phyloP scores from a whole-genome alignment of 2,888 invertebrate species.

The Philereme vetulata region DNA sequence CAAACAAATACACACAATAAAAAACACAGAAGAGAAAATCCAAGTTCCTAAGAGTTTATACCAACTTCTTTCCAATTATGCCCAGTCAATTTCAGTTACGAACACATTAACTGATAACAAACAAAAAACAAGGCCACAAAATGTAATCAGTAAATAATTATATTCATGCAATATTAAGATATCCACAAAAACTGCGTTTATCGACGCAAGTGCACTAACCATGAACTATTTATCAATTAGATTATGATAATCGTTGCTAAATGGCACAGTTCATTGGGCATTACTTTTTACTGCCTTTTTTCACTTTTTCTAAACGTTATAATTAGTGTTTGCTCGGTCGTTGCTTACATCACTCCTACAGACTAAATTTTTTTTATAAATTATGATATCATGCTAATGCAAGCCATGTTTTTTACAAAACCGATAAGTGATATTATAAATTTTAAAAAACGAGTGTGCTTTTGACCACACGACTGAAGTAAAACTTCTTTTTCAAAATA shows the following conservation, averaged over 20 bases:
- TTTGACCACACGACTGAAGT: too few relatives aligned
- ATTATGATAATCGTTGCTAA: conserved; percentile 30
- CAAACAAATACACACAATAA: too few relatives aligned
- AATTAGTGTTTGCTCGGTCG: neutral
- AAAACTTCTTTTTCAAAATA: too few relatives aligned
- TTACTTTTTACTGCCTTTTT: conserved; percentile 2
- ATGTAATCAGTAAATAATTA: conserved; percentile 18
- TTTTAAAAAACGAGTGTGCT: too few relatives aligned
- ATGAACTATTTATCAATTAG: conserved; percentile 35
- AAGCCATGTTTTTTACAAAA: too few relatives aligned
- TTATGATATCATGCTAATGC: too few relatives aligned
- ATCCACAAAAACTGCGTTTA: conserved; percentile 27
- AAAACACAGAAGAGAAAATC: too few relatives aligned
- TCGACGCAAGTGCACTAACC: conserved; percentile 22
- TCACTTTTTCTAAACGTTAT: neutral
- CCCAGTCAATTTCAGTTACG: neutral
- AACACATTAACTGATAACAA: conserved; percentile 35
- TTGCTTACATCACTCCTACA: too few relatives aligned
- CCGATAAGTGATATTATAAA: too few relatives aligned
- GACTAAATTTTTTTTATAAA: too few relatives aligned
- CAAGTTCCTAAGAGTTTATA: too few relatives aligned
- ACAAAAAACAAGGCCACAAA: conserved; percentile 58
- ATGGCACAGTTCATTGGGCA: conserved; percentile 24
- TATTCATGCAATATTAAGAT: conserved; percentile 20
- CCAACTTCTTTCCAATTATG: too few relatives aligned